Evolutionary conservation across 1,140 invertebrate species (phyloP), one percentile per base, ranked within the genome.

Genomic region (Ylistrum balloti): DNA sequence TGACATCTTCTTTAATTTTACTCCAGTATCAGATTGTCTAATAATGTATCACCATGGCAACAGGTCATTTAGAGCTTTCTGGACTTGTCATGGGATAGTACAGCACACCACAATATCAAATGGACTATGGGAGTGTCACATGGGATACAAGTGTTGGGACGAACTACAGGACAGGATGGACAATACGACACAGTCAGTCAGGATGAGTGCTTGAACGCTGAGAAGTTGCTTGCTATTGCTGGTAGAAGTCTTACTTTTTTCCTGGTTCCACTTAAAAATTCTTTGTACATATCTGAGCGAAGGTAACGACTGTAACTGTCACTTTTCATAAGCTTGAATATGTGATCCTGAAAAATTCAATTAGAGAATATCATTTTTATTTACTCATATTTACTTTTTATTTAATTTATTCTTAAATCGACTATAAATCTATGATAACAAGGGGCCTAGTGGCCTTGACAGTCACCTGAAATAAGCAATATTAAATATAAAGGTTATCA

Each of bases 271-370:
- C 98, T 99, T 87, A 99, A 97, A 96, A 98, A 99, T 94, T 99
- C 99, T 97, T 99, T 99, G 96, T 99, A 99, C 98, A 99, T 99
- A 94, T 99, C 99, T 1, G 99, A 99, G 87, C 99, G 97, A 89
- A 99, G 97, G 96, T 99, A 99, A 92, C 99, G 97, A 74, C 98
- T 99, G 95, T 99, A 99, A 94, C 98, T 99, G 96, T 99, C 99
- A 94, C 98, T 99, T 95, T 99, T 99, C 99, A 99, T 99, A 90
- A 99, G 97, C 95, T 99, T 99, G 96, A 99, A 99, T 35, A 99
- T 99, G 96, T 99, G 99, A 13, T 99, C 98, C 98, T 99, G 97
- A 85, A 97, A 96, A 87, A 56, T n/a, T n/a, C n/a, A n/a, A n/a
- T n/a, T n/a, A n/a, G n/a, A n/a, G n/a, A n/a, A n/a, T n/a, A n/a